Evolutionary conservation across 1,140 invertebrate species (phyloP), one percentile per base, ranked within the genome.

Genomic region (Leptinotarsa undecemlineata): DNA sequence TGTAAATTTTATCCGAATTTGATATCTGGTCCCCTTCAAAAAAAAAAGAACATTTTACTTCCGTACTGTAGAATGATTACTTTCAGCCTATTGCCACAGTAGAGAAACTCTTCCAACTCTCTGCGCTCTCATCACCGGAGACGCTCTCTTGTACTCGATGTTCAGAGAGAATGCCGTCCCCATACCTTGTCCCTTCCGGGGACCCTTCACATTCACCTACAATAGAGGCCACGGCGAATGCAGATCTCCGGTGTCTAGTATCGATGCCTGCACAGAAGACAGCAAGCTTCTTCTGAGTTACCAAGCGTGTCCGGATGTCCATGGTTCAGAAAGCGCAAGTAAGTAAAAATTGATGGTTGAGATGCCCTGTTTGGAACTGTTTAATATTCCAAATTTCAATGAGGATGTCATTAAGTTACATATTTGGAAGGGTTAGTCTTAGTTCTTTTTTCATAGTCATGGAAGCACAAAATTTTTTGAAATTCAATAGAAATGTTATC

Each of bases 271-370:
- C 86, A 96, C 94, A 2, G 94, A 97, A 81, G 92, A 96, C 81
- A 95, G 92, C 76, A 89, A 93, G 75, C 86, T 97, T 47, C 87
- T 97, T 62, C 90, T 98, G 79, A 91, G 92, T 82, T 97, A 96
- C 84, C 95, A 97, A 87, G 95, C 95, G 19, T 98, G 96, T 85
- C 94, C 95, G 1, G 95, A 97, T 85, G 91, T 97, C 6, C 88
- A 90, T 23, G 93, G 92, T 61, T 94, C 94, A 2, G 93, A 95
- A 85, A 94, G 93, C 82, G 92, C 93, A 84, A 91, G 93, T 94
- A 85, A 85, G 84, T 57, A 17, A 57, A 57, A 0, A 17, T 17
- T 42, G 33, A 33, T 33, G 6, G 33, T 8, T 33, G 23, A 23
- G 23, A 23, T 23, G 23, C 23, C 4, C 23, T 5, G 26, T 26